A percentile compares a stretch with the other conserved stretches of the same genome.
Conservation (phyloP, 2,113 vertebrate species). For the Zeus faber region DNA sequence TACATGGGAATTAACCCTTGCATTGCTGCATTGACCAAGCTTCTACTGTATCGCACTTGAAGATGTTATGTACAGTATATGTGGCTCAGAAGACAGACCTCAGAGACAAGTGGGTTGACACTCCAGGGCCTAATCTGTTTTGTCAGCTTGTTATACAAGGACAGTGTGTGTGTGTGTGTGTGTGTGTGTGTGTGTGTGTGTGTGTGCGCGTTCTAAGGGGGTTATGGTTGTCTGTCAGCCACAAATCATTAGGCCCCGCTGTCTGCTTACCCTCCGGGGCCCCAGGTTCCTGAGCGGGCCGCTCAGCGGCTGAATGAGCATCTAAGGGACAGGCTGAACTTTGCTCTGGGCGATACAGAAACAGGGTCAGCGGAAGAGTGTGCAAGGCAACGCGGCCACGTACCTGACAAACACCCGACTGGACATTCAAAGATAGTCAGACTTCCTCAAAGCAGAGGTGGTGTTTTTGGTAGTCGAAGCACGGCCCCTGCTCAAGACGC, state of each 20-base stretch:
- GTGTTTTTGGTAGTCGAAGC: constrained; percentile 32
- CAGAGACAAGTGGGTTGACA: constrained; percentile 57
- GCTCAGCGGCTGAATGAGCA: constrained; percentile 47
- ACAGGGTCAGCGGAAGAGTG: no score
- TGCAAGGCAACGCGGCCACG: no score
- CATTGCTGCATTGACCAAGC: no score
- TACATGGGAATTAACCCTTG: no score
- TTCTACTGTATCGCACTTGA: no score
- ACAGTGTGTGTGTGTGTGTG: constrained; percentile 22
- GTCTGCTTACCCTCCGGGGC: constrained; percentile 42
- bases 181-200: constrained; percentile 19
- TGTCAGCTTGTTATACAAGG: constrained; percentile 10
- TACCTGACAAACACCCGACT: constrained; percentile 22
- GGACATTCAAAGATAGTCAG: constrained; percentile 11
- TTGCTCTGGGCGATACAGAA: no score
- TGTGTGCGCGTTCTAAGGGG: neutral
- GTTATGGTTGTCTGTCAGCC: constrained; percentile 20
- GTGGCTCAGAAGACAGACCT: constrained; percentile 40
- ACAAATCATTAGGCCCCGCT: constrained; percentile 50
- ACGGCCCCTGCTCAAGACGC: constrained; percentile 10
- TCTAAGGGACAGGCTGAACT: no score
- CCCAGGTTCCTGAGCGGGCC: constrained; percentile 39
- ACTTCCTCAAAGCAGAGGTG: constrained; percentile 9
- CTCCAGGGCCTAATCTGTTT: constrained; percentile 43
- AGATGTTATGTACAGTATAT: constrained; percentile 43